phyloP scores from a whole-genome alignment of 2,797 vertebrate species.

The Nasua narica region DNA sequence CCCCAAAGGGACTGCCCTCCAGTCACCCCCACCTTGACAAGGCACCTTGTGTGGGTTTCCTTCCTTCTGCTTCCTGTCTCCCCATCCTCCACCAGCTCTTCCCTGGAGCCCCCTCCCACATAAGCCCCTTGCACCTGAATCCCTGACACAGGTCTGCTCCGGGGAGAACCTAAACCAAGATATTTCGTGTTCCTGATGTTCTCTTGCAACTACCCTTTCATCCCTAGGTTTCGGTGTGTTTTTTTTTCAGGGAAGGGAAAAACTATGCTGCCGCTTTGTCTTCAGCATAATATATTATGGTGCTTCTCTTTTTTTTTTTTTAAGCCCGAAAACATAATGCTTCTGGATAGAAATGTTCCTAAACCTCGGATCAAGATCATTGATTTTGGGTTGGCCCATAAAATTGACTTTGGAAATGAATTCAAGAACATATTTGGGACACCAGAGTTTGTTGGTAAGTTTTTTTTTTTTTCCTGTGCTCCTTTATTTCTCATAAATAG shows the following conservation, averaged over 20 bases:
- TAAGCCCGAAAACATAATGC: conserved; percentile 99
- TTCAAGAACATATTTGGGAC: conserved; percentile 99
- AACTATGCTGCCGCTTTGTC: neutral
- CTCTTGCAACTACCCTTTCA: neutral
- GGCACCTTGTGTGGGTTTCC: neutral
- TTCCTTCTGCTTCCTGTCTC: neutral
- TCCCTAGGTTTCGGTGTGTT: neutral
- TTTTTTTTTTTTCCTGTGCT: conserved; percentile 54
- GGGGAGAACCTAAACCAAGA: neutral
- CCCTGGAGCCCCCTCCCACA: neutral
- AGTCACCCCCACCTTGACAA: neutral
- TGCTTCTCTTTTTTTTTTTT: conserved; percentile 4
- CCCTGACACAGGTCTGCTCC: neutral
- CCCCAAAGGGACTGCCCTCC: neutral
- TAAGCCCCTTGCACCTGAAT: neutral
- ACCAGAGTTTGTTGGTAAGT: conserved; percentile 97
- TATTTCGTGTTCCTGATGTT: neutral
- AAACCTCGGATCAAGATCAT: conserved; percentile 99
- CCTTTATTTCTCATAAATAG: neutral
- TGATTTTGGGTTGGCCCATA: conserved; percentile 98
- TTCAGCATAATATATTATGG: neutral
- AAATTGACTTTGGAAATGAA: conserved; percentile 98
- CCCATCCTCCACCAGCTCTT: too few species aligned
- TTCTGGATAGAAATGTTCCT: conserved; percentile 93
- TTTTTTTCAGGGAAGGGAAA: conserved; percentile 59